Percentiles rank a stretch among this genome's conserved stretches.
Evolutionary conservation across 1,140 invertebrate species (phyloP).

Genomic region (Drepana arcuata): DNA sequence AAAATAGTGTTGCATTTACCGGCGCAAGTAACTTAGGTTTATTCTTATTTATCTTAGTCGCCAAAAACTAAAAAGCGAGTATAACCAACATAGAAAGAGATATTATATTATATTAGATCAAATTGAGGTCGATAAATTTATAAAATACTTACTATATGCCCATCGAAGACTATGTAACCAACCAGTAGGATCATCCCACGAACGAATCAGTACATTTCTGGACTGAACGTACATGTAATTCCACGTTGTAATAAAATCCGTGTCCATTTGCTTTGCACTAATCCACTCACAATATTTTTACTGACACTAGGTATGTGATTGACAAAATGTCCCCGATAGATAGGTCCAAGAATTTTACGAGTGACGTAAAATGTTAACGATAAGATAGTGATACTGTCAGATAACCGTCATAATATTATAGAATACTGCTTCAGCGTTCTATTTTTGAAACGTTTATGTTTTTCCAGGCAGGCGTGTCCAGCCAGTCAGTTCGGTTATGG

Average conservation of each 20-base stretch:
- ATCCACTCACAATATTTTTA: not conserved
- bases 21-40: not conserved
- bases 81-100: not conserved
- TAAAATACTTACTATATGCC: slow-evolving; percentile 31
- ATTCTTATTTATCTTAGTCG: not conserved
- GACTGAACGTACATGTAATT: slow-evolving; percentile 36
- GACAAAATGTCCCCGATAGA: not conserved
- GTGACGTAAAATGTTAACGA: too few species aligned
- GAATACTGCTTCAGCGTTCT: not conserved
- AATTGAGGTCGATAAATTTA: not conserved
- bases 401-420: not conserved
- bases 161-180: slow-evolving; percentile 29
- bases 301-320: not conserved
- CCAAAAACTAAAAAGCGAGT: not conserved
- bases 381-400: slow-evolving; percentile 5
- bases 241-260: slow-evolving; percentile 24
- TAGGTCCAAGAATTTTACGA: not conserved
- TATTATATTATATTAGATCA: not conserved
- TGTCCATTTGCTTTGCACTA: slow-evolving; percentile 27
- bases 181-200: slow-evolving; percentile 38
- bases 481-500: too few species aligned
- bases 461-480: not conserved
- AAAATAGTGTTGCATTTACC: not conserved
- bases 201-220: slow-evolving; percentile 42
- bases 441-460: not conserved